phyloP scores from a whole-genome alignment of 2,797 vertebrate species.

The Eutrigla gurnardus region DNA sequence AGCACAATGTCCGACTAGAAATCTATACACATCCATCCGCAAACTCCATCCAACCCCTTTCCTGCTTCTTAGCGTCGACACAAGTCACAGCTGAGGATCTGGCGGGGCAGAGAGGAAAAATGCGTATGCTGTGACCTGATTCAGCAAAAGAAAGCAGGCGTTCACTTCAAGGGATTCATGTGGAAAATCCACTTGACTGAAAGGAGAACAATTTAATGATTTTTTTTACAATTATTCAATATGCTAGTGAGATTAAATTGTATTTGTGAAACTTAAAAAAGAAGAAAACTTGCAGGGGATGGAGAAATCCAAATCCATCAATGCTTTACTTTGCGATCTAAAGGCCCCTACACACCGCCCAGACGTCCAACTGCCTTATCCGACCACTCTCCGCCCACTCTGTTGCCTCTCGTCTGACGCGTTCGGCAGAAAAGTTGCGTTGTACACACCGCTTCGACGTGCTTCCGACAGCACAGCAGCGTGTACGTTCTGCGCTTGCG shows the following conservation, averaged over 20 bases:
- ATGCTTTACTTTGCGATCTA: too few relatives aligned
- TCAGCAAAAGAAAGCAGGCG: not conserved
- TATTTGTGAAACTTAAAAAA: not conserved
- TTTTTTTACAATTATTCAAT: too few relatives aligned
- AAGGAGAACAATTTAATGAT: constrained; percentile 37
- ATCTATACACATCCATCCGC: constrained; percentile 68
- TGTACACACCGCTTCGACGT: too few relatives aligned
- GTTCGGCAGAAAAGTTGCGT: too few relatives aligned
- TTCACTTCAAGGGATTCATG: not conserved
- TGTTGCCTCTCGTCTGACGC: too few relatives aligned
- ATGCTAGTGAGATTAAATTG: too few relatives aligned
- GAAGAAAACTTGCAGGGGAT: not conserved
- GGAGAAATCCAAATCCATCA: not conserved
- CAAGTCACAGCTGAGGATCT: constrained; percentile 11
- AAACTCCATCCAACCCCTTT: not conserved
- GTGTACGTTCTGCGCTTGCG: too few relatives aligned
- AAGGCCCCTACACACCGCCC: too few relatives aligned
- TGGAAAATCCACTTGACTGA: constrained; percentile 22
- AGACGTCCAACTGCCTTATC: too few relatives aligned
- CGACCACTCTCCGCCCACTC: too few relatives aligned
- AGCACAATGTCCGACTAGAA: constrained; percentile 74
- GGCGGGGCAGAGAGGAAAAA: not conserved
- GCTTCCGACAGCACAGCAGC: too few relatives aligned
- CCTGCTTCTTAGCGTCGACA: constrained; percentile 21
- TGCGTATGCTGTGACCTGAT: not conserved